phyloP scores from a whole-genome alignment of 2,797 vertebrate genomes.

The Amblyopsis hoosieri region DNA sequence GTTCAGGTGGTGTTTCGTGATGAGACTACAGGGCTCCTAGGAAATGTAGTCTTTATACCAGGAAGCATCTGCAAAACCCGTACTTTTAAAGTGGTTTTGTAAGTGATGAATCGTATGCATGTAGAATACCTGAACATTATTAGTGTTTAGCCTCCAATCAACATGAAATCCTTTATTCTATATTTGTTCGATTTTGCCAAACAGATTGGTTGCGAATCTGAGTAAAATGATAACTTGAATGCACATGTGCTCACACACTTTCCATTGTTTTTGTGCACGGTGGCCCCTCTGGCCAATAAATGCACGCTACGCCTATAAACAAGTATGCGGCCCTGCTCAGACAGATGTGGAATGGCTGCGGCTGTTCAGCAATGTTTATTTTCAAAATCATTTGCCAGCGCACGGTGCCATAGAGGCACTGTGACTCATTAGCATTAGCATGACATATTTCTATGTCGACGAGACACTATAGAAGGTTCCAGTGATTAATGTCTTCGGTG shows the following conservation, averaged over 20 bases:
- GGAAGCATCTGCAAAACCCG: no score
- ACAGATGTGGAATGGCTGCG: not conserved
- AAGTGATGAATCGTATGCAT: no score
- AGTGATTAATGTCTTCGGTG: conserved; percentile 37
- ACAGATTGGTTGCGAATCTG: not conserved
- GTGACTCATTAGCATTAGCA: conserved; percentile 28
- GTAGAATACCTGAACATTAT: no score
- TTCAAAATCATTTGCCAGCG: not conserved
- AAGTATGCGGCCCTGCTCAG: not conserved
- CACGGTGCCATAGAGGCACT: not conserved
- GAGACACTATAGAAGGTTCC: conserved; percentile 24
- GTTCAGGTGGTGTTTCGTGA: no score
- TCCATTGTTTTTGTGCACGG: not conserved
- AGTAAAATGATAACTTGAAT: no score
- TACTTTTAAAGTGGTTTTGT: no score
- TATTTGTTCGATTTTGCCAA: not conserved
- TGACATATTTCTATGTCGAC: conserved; percentile 9
- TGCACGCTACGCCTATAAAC: not conserved
- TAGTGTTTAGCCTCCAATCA: not conserved
- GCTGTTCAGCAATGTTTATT: conserved; percentile 4
- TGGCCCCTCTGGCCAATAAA: not conserved
- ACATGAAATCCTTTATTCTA: not conserved
- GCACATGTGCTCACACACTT: no score
- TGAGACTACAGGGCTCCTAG: no score
- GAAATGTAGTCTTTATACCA: no score